Evolutionary conservation across 1,140 invertebrate genomes (phyloP), one percentile per base, ranked within the genome.

Genomic region (Trachelipus rathkii): DNA sequence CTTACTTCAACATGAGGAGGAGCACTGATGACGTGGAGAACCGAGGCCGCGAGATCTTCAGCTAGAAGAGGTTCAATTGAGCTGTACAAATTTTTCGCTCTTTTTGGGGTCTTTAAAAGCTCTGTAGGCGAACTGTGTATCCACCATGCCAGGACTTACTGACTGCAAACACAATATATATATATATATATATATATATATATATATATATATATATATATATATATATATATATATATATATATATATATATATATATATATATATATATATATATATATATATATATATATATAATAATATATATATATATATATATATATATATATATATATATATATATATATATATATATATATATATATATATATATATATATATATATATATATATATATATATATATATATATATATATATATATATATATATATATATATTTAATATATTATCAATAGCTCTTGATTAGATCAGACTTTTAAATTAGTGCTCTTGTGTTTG

Each of bases 151-250:
- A 5, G 72, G 60, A 11, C 44, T 76, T 67, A 53, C 24, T 44
- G 6, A 53, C 68, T 68, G n/a, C n/a, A n/a, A 44, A 74, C 33
- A 73, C 53, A 23, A 67, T 21, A 21, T 71, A 33, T 33, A 33
- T 33, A 67, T 67, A 15, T 67, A 67, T 67, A 67, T 67, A 67
- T 67, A 67, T 67, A 70, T 19, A 70, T 68, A 33, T 71, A 44
- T 73, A 19, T 53, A 73, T 73, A 73, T 73, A 46, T 73, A 73
- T 73, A 73, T 73, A 46, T 73, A 50, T 50, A 73, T 73, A 73
- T 50, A 73, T 73, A 73, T 73, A 46, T 50, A 73, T 73, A 73
- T 50, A 73, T 73, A 46, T 73, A 73, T 50, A 73, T 73, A 46
- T 73, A 73, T 50, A 73, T 73, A 50, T 50, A 73, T 50, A 73